A percentile compares a stretch with the other conserved stretches of the same genome.
Conservation (phyloP, 2,113 vertebrate genomes). For the Mionectes macconnelli region DNA sequence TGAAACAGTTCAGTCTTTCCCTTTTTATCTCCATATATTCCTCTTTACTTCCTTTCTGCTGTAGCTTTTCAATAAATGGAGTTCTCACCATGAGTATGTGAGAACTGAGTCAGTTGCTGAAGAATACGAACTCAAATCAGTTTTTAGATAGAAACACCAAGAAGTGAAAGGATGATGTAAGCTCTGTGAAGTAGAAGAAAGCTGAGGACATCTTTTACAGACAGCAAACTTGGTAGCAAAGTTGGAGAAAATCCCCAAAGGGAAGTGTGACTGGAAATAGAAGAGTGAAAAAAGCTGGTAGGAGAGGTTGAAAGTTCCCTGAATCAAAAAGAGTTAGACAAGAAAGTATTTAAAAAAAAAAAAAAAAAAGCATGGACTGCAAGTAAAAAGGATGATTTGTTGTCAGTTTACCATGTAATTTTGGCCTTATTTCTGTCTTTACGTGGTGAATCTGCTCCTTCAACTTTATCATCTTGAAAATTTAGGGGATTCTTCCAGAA, state of each 20-base stretch:
- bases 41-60: background rate
- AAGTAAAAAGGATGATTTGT: background rate
- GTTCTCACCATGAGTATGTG: background rate
- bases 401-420: background rate
- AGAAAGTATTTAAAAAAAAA: background rate
- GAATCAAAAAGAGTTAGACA: background rate
- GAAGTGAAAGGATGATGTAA: background rate
- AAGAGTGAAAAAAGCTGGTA: background rate
- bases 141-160: background rate
- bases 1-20: background rate
- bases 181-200: background rate
- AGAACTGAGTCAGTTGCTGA: background rate
- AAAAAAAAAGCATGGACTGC: background rate
- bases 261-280: background rate
- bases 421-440: background rate
- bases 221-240: background rate
- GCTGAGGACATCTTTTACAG: background rate
- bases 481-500: background rate
- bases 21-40: background rate
- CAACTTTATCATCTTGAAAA: background rate
- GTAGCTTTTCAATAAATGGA: background rate
- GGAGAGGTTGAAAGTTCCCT: background rate
- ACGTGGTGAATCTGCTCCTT: background rate
- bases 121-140: background rate
- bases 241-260: background rate